phyloP scores from a whole-genome alignment of 1,140 invertebrate species.

The Drosophila setifemur region DNA sequence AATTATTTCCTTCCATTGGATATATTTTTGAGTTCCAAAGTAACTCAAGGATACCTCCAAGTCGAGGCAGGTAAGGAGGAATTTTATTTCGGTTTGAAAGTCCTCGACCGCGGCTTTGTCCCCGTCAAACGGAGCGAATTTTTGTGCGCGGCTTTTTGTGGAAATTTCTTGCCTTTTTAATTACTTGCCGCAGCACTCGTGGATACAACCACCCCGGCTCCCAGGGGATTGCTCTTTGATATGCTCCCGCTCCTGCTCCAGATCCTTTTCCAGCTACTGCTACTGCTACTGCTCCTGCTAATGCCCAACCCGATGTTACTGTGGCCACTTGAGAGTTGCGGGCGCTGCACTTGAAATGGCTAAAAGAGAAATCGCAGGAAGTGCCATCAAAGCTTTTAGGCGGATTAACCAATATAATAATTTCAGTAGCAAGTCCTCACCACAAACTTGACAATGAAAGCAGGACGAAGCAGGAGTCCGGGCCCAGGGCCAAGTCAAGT shows the following conservation, averaged over 20 bases:
- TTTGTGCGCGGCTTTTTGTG: conserved; percentile 62
- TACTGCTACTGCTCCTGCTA: too few relatives aligned
- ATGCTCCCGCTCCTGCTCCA: conserved; percentile 30
- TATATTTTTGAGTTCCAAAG: background rate
- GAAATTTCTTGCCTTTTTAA: conserved; percentile 72
- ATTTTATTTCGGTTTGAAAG: conserved; percentile 7
- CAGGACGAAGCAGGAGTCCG: background rate
- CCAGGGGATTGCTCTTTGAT: conserved; percentile 53
- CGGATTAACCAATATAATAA: conserved; percentile 72
- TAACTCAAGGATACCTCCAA: background rate
- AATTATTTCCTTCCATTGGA: too few relatives aligned
- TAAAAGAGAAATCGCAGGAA: conserved; percentile 17
- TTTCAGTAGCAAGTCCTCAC: conserved; percentile 41
- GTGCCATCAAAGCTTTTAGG: conserved; percentile 74
- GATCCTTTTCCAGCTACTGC: too few relatives aligned
- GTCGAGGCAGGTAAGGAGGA: background rate
- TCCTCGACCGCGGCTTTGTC: conserved; percentile 48
- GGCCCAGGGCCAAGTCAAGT: conserved; percentile 56
- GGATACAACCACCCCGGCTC: conserved; percentile 24
- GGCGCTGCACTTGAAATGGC: conserved; percentile 59
- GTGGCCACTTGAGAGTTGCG: conserved; percentile 64
- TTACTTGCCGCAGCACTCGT: conserved; percentile 70
- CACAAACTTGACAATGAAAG: conserved; percentile 70
- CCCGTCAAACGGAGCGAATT: conserved; percentile 50
- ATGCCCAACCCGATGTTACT: too few relatives aligned